Conservation (phyloP, 2,797 vertebrate genomes). For the Poecilia wingei region DNA sequence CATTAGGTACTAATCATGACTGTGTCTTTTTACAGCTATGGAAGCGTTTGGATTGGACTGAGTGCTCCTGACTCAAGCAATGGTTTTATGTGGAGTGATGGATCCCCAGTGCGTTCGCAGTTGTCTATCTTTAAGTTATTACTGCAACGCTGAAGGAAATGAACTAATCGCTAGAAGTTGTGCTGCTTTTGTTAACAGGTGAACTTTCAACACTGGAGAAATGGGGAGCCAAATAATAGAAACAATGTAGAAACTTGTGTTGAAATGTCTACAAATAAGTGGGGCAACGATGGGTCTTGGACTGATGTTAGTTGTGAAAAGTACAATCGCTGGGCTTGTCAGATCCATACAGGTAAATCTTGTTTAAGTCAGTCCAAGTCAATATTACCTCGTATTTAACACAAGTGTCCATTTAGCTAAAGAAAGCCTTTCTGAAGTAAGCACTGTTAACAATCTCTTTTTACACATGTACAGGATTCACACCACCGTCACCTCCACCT, state of each 20-base stretch:
- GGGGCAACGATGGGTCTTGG: constrained; percentile 66
- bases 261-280: constrained; percentile 55
- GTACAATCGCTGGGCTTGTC: constrained; percentile 83
- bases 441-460: not conserved
- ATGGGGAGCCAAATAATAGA: constrained; percentile 88
- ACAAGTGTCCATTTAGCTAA: no score
- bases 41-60: constrained; percentile 85
- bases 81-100: constrained; percentile 89
- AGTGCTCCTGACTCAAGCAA: constrained; percentile 79
- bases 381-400: no score
- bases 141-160: not conserved
- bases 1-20: constrained; percentile 1
- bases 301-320: constrained; percentile 86
- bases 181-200: constrained; percentile 68
- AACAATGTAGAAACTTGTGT: constrained; percentile 85
- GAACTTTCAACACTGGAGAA: constrained; percentile 84
- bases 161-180: not conserved
- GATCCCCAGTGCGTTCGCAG: constrained; percentile 83
- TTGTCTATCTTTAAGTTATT: not conserved
- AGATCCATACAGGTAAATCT: constrained; percentile 86
- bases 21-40: no score
- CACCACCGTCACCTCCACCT: constrained; percentile 75
- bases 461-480: constrained; percentile 72
- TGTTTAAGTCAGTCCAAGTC: not conserved
- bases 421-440: no score